Conservation (phyloP, 2,113 vertebrate species). For the Prunella himalayana region DNA sequence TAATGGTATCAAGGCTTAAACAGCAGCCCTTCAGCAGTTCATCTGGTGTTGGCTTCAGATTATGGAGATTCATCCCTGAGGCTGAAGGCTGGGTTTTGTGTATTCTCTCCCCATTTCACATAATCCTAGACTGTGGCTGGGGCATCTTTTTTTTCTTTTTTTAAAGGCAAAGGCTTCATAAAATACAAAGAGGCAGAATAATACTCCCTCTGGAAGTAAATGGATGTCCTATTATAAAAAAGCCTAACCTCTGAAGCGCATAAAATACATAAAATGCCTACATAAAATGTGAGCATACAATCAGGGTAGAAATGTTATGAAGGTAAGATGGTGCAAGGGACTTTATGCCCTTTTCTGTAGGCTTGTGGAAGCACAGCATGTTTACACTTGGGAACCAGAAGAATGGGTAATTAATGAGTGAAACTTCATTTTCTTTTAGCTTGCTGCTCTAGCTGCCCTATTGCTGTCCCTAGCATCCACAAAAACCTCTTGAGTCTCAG, state of each 20-base stretch:
- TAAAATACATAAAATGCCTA: not conserved
- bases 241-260: not conserved
- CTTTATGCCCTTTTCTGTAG: not conserved
- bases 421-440: not conserved
- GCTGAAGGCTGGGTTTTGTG: conserved; percentile 2
- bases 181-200: not conserved
- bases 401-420: not conserved
- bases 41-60: conserved; percentile 12
- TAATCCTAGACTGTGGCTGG: not conserved
- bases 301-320: not conserved
- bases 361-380: not conserved
- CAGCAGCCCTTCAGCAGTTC: not conserved
- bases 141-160: not conserved
- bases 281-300: rapidly evolving
- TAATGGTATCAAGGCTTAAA: conserved; percentile 2
- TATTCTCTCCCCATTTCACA: not conserved
- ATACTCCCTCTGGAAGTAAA: not conserved
- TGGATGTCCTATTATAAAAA: not conserved
- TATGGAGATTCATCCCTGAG: not conserved
- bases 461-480: not conserved
- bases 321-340: rapidly evolving
- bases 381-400: not conserved
- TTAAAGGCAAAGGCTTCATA: not conserved
- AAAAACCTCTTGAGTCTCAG: not conserved
- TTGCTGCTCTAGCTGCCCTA: not conserved